Evolutionary conservation across 2,797 vertebrate species (phyloP).

Genomic region (Odontamblyopus rebecca): DNA sequence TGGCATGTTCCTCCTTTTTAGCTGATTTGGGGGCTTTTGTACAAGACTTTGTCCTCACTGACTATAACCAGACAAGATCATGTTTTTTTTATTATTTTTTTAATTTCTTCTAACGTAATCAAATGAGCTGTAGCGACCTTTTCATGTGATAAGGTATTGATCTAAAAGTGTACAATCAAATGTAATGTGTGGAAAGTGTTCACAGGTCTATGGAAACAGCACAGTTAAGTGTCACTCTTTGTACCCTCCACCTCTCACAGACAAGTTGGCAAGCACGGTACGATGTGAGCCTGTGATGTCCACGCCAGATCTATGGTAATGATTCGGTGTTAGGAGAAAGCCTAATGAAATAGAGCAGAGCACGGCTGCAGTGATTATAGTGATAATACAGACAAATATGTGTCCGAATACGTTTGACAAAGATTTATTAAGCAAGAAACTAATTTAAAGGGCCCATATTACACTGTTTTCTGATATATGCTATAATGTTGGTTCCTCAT

Average conservation of each 20-base stretch:
- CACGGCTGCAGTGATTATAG: constrained; percentile 44
- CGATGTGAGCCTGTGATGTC: constrained; percentile 28
- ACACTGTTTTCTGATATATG: no score
- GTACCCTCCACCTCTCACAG: constrained; percentile 41
- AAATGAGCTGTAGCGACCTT: constrained; percentile 60
- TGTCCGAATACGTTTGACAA: constrained; percentile 74
- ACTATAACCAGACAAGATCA: constrained; percentile 45
- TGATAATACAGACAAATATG: constrained; percentile 41
- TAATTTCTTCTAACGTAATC: constrained; percentile 34
- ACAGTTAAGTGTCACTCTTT: constrained; percentile 53
- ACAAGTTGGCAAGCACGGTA: constrained; percentile 43
- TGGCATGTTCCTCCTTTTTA: constrained; percentile 69
- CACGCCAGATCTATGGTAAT: constrained; percentile 73
- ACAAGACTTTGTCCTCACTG: constrained; percentile 65
- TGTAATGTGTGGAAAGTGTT: constrained; percentile 56
- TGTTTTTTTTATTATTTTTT: constrained; percentile 19
- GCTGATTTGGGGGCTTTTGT: constrained; percentile 34
- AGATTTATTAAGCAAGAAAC: constrained; percentile 69
- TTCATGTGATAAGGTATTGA: constrained; percentile 69
- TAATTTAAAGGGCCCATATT: constrained; percentile 50
- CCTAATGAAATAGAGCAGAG: constrained; percentile 38
- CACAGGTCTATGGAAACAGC: constrained; percentile 47
- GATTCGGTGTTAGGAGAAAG: constrained; percentile 27
- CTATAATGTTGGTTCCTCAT: no score
- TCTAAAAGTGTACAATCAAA: constrained; percentile 83